Percentiles rank a stretch among this genome's conserved stretches.
Conservation (phyloP, 2,888 invertebrate species). For the Limulus polyphemus region DNA sequence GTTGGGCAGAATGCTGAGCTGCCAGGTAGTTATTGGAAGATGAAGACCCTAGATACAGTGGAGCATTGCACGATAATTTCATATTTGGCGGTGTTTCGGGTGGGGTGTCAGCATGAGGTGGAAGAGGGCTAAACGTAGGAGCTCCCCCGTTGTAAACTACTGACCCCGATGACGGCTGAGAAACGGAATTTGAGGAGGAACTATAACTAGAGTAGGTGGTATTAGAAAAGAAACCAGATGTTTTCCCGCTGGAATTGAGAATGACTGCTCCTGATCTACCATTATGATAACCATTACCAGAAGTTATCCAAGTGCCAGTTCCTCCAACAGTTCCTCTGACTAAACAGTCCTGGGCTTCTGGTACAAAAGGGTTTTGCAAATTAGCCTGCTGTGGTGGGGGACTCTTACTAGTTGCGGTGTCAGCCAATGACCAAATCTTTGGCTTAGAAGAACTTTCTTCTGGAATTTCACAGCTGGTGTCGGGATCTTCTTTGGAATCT, state of each 20-base stretch:
- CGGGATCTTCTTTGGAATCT: too few species aligned
- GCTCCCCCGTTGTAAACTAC: not conserved
- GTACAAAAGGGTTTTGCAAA: not conserved
- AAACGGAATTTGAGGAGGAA: not conserved
- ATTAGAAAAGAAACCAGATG: too few species aligned
- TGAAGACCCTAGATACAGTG: constrained; percentile 2
- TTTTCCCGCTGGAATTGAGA: too few species aligned
- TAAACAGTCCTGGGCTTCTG: constrained; percentile 34
- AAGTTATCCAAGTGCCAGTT: constrained; percentile 37
- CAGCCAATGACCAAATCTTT: constrained; percentile 88
- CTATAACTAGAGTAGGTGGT: not conserved
- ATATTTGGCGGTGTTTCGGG: constrained; percentile 89
- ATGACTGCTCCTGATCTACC: not conserved
- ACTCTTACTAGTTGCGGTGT: constrained; percentile 85
- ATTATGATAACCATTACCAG: constrained; percentile 15
- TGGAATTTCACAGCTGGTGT: too few species aligned
- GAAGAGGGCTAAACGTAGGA: constrained; percentile 10
- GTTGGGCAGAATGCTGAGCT: constrained; percentile 7
- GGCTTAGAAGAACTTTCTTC: constrained; percentile 52
- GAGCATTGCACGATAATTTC: constrained; percentile 43
- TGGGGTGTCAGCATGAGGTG: constrained; percentile 65
- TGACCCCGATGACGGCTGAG: not conserved
- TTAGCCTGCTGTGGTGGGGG: constrained; percentile 50
- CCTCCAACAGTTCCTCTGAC: constrained; percentile 17
- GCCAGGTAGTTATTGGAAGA: constrained; percentile 3